Percentiles rank a stretch among this genome's conserved stretches.
Conservation (phyloP, 2,797 vertebrate genomes). For the Simalia tracyae region DNA sequence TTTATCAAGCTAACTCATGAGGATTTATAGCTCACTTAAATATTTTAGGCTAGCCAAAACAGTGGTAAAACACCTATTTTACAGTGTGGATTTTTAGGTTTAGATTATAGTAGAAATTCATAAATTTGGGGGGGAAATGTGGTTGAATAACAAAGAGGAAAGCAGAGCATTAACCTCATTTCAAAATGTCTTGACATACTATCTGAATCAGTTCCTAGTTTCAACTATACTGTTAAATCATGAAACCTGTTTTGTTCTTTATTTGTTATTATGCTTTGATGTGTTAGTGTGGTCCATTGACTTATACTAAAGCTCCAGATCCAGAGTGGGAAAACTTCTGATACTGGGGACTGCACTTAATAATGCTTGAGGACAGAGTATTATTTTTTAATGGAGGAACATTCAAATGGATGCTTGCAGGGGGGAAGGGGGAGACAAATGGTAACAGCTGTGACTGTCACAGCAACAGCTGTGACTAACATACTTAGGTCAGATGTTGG, state of each 20-base stretch:
- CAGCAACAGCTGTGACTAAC: background rate
- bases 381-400: background rate
- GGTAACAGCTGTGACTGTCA: background rate
- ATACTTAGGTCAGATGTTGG: background rate
- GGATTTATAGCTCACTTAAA: background rate
- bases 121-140: background rate
- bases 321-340: too few species aligned
- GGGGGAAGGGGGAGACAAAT: background rate
- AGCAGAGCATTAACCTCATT: background rate
- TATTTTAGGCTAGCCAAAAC: background rate
- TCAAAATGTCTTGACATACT: background rate
- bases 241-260: background rate
- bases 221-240: background rate
- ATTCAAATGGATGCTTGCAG: background rate
- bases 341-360: background rate
- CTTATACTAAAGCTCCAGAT: too few species aligned
- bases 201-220: background rate
- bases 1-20: background rate
- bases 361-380: background rate
- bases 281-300: background rate
- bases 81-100: background rate
- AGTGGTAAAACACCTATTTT: background rate
- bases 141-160: background rate
- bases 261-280: background rate
- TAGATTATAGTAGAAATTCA: background rate